Evolutionary conservation across 2,888 invertebrate genomes (phyloP), one percentile per base, ranked within the genome.

Genomic region (Seira musarum): DNA sequence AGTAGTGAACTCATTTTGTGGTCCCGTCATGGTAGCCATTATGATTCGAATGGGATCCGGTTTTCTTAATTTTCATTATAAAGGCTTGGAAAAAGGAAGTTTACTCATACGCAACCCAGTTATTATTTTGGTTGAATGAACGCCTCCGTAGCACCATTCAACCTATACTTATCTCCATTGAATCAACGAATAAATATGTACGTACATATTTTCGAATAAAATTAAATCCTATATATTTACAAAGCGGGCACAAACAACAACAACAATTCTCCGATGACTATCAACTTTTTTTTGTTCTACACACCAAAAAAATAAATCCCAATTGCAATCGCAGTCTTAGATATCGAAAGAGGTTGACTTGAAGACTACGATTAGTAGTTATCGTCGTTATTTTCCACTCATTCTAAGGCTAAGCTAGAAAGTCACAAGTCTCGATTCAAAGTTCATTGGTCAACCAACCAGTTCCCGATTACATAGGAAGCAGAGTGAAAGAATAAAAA

Each of bases 21-120:
- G 80, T 69, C 73, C 73, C 73, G 68, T 80, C 80, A 79, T 63
- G 73, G 68, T 68, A 69, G 67, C 79, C 73, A 80, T 80, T 80
- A 80, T 68, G 64, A 74, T n/a, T 64, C 17, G 69, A 57, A n/a
- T n/a, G 71, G 74, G 73, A 80, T 80, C 80, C 75, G 80, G 80
- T 80, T 75, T 73, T 70, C 80, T 75, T 70, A 75, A 71, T 75
- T 80, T 80, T 80, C 75, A 80, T 80, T 80, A 69, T 74, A 75
- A 70, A 61, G 70, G 80, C 49, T 70, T 80, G 73, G 40, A 46
- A 19, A 63, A 53, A 80, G 70, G 74, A 75, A 80, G 74, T 66
- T 75, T 24, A 70, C 63, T 57, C 60, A 61, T 75, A 70, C 46
- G 24, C 80, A 70, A 80, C 74, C 80, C 75, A 24, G 74, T 80